Evolutionary conservation across 2,113 vertebrate species (phyloP), one percentile per base, ranked within the genome.

Genomic region (Sitta europaea): DNA sequence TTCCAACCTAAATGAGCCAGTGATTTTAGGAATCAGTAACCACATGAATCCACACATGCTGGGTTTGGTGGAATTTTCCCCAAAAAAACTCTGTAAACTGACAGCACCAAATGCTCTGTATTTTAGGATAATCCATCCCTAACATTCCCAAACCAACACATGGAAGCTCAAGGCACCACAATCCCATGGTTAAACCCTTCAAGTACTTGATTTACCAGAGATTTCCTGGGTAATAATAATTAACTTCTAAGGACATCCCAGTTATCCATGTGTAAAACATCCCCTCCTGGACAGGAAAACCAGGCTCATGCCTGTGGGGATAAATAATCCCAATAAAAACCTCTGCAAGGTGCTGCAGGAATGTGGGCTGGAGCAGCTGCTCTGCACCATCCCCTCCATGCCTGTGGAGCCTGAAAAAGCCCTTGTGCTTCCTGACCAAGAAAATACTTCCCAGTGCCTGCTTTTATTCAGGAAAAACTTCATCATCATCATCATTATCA

Each of bases 101-200:
- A 2, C 11, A 17, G 31, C 29, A 15, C 28, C 12, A 33, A 8
- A 11, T 33, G 17, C 47, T 45, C 28, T 28, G 1, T 61, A 7
- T 6, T 63, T 71, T 57, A 0, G 27, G 48, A 18, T 58, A 10
- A 45, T 58, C 29, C 31, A 28, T 33, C 48, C 70, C 54, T 14
- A 3, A 9, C 24, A 42, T 81, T 71, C 24, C 59, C 31, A 31
- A 38, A 0, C 35, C 61, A 7, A 0, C 0, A 6, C 0, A 0
- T 4, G 9, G 38, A 48, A 71, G 6, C 48, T 31, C 12, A 27
- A 45, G 2, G 12, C 63, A 12, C 5, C 4, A 4, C 24, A 22
- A 17, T 59, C 48, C 36, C 61, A 9, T 10, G 5, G 7, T 70
- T 43, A 18, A 70, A 25, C 53, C 38, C 33, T 62, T 45, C 2